A percentile compares a stretch with the other conserved stretches of the same genome.
These are phyloP conservation scores for Tupiocoris notatus DNA, from an alignment of 2,888 invertebrate genomes.

Conservation along the genomic window DNA sequence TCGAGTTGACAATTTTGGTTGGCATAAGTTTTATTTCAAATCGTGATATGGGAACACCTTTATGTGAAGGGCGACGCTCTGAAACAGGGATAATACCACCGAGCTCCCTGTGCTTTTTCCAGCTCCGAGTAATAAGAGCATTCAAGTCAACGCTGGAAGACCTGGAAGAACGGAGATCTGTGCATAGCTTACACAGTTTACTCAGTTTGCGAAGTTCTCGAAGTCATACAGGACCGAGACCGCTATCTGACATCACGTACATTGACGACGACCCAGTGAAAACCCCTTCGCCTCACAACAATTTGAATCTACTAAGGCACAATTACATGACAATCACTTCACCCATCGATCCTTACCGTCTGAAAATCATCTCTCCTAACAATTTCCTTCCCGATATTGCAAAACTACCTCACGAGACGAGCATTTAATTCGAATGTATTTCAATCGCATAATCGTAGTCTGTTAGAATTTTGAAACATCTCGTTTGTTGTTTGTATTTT, in stretches of 20 bases:
- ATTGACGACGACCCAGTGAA: slow-evolving; percentile 67
- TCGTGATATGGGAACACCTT: slow-evolving; percentile 40
- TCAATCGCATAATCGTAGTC: too few relatives aligned
- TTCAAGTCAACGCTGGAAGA: slow-evolving; percentile 99
- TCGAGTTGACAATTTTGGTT: too few relatives aligned
- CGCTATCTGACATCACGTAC: slow-evolving; percentile 80
- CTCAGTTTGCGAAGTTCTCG: slow-evolving; percentile 79
- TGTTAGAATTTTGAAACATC: too few relatives aligned
- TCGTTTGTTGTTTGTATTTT: too few relatives aligned
- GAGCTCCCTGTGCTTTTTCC: slow-evolving; percentile 64
- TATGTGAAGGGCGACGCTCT: slow-evolving; percentile 14
- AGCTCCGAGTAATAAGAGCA: slow-evolving; percentile 99
- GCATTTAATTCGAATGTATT: slow-evolving; percentile 60
- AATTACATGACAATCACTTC: slow-evolving; percentile 45
- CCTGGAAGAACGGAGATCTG: slow-evolving; percentile 97
- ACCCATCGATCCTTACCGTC: slow-evolving; percentile 43
- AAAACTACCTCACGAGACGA: slow-evolving; percentile 69
- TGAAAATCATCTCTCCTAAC: slow-evolving; percentile 45
- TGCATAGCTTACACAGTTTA: slow-evolving; percentile 94
- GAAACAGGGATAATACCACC: slow-evolving; percentile 45
- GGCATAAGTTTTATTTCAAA: too few relatives aligned
- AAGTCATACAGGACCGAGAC: slow-evolving; percentile 59
- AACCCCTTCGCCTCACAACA: slow-evolving; percentile 55
- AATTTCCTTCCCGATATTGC: slow-evolving; percentile 59
- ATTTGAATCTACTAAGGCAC: slow-evolving; percentile 49